These are phyloP conservation scores for Propithecus perrieri DNA, from an alignment of 2,797 vertebrate species.

Conservation along the genomic window DNA sequence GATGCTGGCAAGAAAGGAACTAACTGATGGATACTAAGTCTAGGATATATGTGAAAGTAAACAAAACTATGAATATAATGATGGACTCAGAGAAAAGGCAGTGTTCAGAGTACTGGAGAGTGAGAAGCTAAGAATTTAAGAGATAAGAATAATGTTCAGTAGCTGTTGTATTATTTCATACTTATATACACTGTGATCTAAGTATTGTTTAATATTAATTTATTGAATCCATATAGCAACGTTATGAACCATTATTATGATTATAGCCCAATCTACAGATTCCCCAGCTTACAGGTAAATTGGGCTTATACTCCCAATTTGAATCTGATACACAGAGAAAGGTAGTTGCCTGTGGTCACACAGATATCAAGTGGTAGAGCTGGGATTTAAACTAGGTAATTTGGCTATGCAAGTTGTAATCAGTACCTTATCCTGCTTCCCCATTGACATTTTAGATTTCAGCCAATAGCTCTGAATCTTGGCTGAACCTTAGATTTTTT, in stretches of 20 bases:
- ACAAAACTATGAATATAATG: background rate
- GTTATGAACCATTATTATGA: background rate
- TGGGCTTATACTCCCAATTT: background rate
- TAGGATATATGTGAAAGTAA: background rate
- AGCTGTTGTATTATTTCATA: background rate
- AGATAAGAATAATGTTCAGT: background rate
- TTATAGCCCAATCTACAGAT: background rate
- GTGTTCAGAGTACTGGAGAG: background rate
- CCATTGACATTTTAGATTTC: constrained; percentile 25
- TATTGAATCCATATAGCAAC: background rate
- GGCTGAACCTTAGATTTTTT: background rate
- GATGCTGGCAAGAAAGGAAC: background rate
- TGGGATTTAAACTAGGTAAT: constrained; percentile 5
- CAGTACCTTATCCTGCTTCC: background rate
- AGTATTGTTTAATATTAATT: background rate
- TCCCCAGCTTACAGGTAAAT: background rate
- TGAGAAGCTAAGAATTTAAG: background rate
- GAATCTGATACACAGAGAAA: constrained; percentile 9
- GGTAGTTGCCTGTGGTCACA: background rate
- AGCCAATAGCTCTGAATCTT: constrained; percentile 5
- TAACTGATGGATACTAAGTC: background rate
- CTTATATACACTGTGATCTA: background rate
- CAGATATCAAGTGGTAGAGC: background rate
- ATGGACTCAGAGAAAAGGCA: background rate
- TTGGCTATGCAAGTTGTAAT: background rate